Evolutionary conservation across 2,888 invertebrate genomes (phyloP), one percentile per base, ranked within the genome.

Genomic region (Dilophus febrilis): DNA sequence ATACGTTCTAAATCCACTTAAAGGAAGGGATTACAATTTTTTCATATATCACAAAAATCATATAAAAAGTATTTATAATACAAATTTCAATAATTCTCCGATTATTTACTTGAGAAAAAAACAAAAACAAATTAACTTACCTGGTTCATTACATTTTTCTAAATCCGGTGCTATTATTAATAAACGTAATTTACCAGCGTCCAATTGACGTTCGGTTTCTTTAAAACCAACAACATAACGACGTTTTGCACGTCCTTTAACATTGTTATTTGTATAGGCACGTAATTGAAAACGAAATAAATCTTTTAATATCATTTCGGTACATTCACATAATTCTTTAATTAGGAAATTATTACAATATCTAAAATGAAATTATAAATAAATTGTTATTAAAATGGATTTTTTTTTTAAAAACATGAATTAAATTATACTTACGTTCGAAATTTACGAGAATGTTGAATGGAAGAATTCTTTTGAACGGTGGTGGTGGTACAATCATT

Each of bases 161-260:
- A 77, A 61, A 52, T 78, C 73, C 3, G 75, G 70, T 8, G 77
- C 75, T 36, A 78, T 61, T 7, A 78, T 59, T 7, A 77, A 56
- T 43, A 72, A 55, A 50, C 71, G 71, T 1, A 75, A 57, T 54
- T 71, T 72, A 41, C 66, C 67, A 19, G 72, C 54, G 35, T 61
- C 59, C n/a, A 77, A 51, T 49, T 68, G 69, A 44, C 69, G 70
- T 35, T 65, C 62, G 1, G 70, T 66, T 55, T 78, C 74, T 35
- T 72, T 67, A 35, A 79, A 64, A 8, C 78, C 78, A 37, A 70
- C 56, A 2, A 77, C 69, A 42, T 73, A 64, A 40, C 77, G 64
- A 37, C 68, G 57, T 50, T 70, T 72, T 8, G 62, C 60, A 35
- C 56, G 53, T 5, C 64, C 74, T 57, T 75, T 77, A 3, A 67